Evolutionary conservation across 2,888 invertebrate genomes (phyloP), one percentile per base, ranked within the genome.

Genomic region (Drosophila borborema): DNA sequence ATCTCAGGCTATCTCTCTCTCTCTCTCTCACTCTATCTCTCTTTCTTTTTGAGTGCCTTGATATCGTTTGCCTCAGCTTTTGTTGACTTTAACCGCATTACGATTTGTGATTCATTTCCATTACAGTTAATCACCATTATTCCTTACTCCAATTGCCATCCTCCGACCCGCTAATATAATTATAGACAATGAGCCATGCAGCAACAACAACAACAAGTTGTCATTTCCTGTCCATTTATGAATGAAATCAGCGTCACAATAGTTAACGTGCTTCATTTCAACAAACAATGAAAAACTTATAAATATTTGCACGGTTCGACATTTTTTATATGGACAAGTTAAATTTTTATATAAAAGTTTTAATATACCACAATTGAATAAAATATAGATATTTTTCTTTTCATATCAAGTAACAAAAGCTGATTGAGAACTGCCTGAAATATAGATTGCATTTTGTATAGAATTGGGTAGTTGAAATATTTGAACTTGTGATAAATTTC

Each of bases 161-260:
- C 53, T 55, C 59, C 18, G 6, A 20, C 72, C 62, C 55, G n/a
- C 66, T 34, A 60, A 58, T 72, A 76, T 86, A 85, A 79, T 86
- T 79, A 89, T 89, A 89, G 75, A 75, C 72, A 74, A 85, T 85
- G 85, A 85, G 80, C 87, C 74, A 85, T 77, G 59, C 23, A 23
- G 6, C 28, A 28, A 28, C 67, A 48, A 40, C 55, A 20, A 69
- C 72, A 65, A 60, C 34, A 65, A 64, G 18, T 48, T 45, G 55
- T 41, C 65, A 89, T 77, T 88, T 86, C 81, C 86, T 55, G 55
- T 61, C 58, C 49, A 62, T 76, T 89, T 79, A 83, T 89, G 87
- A 85, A 85, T 85, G 80, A 71, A 71, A 48, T 40, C 28, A 34
- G 18, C 48, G 55, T 18, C 55, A 20, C 31, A 62, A 54, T 12